Conservation (phyloP, 1,140 invertebrate genomes). For the Fragariocoptes setiger region DNA sequence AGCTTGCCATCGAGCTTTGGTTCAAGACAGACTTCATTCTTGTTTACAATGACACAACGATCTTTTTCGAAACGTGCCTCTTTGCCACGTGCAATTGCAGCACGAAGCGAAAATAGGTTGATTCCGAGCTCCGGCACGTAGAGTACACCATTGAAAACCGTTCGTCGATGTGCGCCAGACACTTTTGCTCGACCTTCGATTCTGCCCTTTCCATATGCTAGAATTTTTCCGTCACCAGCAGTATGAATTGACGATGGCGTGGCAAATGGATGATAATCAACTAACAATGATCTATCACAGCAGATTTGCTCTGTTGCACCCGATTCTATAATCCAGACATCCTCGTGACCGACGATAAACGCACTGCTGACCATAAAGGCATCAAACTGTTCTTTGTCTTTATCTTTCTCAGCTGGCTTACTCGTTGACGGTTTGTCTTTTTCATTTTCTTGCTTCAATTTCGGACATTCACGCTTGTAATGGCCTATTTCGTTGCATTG, state of each 20-base stretch:
- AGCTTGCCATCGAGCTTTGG: no score
- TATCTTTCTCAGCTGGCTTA: neutral
- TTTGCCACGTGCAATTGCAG: neutral
- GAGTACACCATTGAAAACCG: constrained; percentile 1
- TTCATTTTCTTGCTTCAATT: neutral
- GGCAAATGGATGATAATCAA: neutral
- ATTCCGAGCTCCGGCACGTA: neutral
- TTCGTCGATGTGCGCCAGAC: no score
- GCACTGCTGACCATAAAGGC: neutral
- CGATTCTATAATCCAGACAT: neutral
- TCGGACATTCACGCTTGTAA: no score
- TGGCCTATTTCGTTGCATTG: no score
- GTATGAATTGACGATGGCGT: neutral
- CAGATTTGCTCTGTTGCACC: neutral
- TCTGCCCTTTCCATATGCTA: neutral
- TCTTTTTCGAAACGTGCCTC: no score
- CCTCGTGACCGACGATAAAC: neutral
- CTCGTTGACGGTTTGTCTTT: neutral
- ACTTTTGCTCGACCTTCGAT: no score
- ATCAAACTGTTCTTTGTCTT: neutral
- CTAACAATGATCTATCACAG: neutral
- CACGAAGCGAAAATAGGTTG: neutral
- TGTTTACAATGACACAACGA: no score
- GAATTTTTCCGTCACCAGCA: neutral
- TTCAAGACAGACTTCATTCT: no score